Evolutionary conservation across 2,113 vertebrate genomes (phyloP).

Genomic region (Nesogale talazaci): DNA sequence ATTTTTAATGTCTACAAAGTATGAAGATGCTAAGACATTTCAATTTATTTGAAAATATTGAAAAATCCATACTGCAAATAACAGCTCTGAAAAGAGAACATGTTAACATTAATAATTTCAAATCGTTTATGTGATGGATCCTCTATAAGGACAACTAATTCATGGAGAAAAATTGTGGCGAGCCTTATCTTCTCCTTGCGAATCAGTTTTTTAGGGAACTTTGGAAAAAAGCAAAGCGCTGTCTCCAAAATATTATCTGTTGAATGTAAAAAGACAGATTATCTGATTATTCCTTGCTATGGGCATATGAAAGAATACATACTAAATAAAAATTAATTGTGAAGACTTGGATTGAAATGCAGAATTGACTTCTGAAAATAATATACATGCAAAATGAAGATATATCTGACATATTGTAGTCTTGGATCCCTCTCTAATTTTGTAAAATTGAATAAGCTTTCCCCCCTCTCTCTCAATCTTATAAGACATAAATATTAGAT

Average conservation of each 20-base stretch:
- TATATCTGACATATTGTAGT: not conserved
- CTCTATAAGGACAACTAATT: not conserved
- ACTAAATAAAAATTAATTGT: not conserved
- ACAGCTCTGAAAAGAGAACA: not conserved
- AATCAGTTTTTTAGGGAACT: not conserved
- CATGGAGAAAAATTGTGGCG: not conserved
- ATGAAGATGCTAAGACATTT: too few species aligned
- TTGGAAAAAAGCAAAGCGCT: not conserved
- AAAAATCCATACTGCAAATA: not conserved
- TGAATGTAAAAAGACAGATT: not conserved
- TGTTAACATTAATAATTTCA: conserved; percentile 5
- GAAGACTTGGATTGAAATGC: not conserved
- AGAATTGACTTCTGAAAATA: not conserved
- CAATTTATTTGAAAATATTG: not conserved
- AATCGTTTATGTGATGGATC: not conserved
- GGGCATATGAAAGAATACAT: not conserved
- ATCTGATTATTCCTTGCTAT: not conserved
- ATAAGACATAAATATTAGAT: conserved; percentile 20
- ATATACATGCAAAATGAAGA: not conserved
- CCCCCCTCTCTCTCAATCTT: not conserved
- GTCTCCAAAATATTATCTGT: not conserved
- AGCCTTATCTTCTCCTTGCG: not conserved
- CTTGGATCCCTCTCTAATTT: conserved; percentile 16
- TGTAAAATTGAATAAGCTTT: not conserved
- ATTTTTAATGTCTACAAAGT: too few species aligned